Conservation (phyloP, 2,797 vertebrate genomes). For the Pelobates cultripes region DNA sequence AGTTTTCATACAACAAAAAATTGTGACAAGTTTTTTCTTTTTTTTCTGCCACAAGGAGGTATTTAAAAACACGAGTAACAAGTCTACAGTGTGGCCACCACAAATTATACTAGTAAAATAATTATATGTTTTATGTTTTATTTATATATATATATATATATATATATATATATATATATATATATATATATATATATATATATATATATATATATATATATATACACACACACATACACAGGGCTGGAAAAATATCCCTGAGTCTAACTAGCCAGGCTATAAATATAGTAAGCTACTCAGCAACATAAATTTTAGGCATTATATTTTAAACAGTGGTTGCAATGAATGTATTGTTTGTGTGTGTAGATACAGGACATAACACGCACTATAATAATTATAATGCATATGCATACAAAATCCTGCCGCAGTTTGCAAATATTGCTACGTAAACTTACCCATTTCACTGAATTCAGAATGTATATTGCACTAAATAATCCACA, state of each 20-base stretch:
- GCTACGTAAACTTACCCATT: neutral
- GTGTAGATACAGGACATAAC: no score
- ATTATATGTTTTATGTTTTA: no score
- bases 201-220: neutral
- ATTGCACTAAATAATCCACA: neutral
- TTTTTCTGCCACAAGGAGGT: neutral
- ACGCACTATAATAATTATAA: no score
- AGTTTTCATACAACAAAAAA: neutral
- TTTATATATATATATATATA: neutral
- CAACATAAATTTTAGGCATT: no score
- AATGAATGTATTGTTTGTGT: neutral
- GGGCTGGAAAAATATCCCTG: neutral
- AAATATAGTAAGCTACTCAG: neutral
- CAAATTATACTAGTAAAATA: neutral
- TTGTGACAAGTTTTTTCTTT: neutral
- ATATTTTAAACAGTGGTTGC: no score
- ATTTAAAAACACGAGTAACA: neutral
- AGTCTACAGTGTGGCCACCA: conserved; percentile 5
- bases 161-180: neutral
- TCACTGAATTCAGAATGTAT: neutral
- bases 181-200: neutral
- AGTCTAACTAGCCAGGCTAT: neutral
- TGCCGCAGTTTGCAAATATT: neutral
- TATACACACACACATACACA: neutral
- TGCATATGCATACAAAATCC: neutral